Conservation (phyloP, 2,113 vertebrate species). For the Gymnorhina tibicen region DNA sequence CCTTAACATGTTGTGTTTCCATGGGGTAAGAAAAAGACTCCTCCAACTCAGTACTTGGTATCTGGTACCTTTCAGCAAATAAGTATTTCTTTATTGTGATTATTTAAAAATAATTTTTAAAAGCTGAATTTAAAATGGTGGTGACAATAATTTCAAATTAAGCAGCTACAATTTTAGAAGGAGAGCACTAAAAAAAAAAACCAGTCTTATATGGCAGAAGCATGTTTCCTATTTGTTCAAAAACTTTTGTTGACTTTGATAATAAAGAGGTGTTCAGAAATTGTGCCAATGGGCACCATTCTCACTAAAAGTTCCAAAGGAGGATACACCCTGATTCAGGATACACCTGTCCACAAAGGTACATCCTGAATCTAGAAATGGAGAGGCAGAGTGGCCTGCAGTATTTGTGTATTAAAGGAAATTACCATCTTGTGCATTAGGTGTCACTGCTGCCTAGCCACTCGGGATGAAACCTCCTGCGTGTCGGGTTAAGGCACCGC, state of each 20-base stretch:
- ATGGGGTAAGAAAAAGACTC: neutral
- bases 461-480: neutral
- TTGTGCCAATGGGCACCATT: rapidly evolving
- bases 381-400: neutral
- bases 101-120: neutral
- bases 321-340: neutral
- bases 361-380: neutral
- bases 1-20: neutral
- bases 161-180: neutral
- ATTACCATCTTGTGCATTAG: slow-evolving; percentile 9
- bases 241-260: neutral
- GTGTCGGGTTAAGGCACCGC: rapidly evolving
- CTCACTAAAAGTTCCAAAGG: neutral
- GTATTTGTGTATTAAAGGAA: neutral
- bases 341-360: neutral
- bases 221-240: neutral
- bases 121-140: neutral
- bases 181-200: neutral
- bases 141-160: neutral
- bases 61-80: neutral
- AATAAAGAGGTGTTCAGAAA: neutral
- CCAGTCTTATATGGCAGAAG: neutral
- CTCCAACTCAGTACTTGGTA: neutral
- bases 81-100: neutral
- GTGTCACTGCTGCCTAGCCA: slow-evolving; percentile 41